Conservation (phyloP, 2,113 vertebrate species). For the Corythornis vintsioides region DNA sequence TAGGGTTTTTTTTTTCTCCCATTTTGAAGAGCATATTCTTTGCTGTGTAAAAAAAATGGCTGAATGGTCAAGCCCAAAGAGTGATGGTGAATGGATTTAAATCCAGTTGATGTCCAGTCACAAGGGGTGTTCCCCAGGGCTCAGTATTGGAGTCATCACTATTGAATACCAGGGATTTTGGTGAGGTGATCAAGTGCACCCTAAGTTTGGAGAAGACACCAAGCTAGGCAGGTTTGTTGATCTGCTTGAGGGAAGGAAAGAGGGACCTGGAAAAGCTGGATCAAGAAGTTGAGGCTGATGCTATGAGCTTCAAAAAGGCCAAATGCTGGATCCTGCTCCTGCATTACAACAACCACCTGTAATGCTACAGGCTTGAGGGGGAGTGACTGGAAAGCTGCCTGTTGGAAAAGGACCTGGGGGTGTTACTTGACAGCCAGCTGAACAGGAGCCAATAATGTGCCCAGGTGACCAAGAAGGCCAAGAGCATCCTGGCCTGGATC, state of each 20-base stretch:
- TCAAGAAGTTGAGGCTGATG: background rate
- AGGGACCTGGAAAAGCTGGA: background rate
- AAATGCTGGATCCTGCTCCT: background rate
- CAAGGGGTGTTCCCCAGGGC: background rate
- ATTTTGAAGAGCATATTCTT: background rate
- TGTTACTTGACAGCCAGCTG: background rate
- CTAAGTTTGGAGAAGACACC: background rate
- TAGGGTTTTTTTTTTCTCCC: background rate
- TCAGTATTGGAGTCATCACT: background rate
- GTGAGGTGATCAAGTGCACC: background rate
- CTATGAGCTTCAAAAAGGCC: background rate
- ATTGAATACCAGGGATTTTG: background rate
- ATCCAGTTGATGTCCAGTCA: background rate
- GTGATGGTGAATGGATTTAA: background rate
- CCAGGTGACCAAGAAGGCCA: background rate
- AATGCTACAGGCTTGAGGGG: background rate
- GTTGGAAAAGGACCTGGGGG: background rate
- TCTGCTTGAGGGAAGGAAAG: background rate
- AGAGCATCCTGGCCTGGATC: background rate
- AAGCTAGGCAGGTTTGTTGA: background rate
- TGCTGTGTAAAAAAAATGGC: background rate
- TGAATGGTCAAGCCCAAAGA: background rate
- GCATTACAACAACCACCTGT: background rate
- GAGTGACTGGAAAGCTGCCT: background rate
- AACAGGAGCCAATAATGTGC: background rate